These are phyloP conservation scores for Agriotes lineatus DNA, from an alignment of 2,888 invertebrate species.

Conservation along the genomic window DNA sequence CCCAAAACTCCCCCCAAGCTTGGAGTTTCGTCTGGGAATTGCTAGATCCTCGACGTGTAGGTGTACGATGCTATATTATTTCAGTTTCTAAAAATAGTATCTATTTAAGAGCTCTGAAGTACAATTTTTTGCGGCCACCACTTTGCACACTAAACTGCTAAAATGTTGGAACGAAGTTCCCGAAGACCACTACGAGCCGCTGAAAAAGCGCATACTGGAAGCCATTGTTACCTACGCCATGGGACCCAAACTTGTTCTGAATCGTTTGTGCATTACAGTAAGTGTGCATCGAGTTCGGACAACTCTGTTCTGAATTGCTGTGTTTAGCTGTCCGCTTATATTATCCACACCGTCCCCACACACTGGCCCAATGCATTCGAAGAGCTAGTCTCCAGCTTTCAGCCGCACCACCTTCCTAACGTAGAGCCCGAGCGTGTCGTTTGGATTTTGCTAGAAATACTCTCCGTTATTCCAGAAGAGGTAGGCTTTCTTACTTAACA, in stretches of 20 bases:
- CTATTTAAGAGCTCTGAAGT: constrained; percentile 83
- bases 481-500: too few relatives aligned
- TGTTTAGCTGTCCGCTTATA: constrained; percentile 84
- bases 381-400: constrained; percentile 74
- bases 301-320: too few relatives aligned
- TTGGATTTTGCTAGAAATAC: constrained; percentile 83
- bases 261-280: constrained; percentile 90
- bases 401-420: constrained; percentile 70
- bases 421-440: constrained; percentile 72
- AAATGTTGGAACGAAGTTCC: constrained; percentile 92
- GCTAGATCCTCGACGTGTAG: constrained; percentile 84
- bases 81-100: not conserved
- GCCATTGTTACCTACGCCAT: constrained; percentile 81
- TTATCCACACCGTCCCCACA: constrained; percentile 75
- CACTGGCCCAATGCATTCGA: constrained; percentile 78
- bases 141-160: constrained; percentile 88
- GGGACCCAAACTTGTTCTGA: constrained; percentile 88
- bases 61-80: not conserved
- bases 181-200: constrained; percentile 79
- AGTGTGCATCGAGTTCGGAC: too few relatives aligned
- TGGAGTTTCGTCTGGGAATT: constrained; percentile 96
- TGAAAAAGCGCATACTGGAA: constrained; percentile 83
- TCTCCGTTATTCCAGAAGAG: constrained; percentile 91
- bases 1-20: constrained; percentile 88
- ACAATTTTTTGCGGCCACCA: constrained; percentile 94